A percentile compares a stretch with the other conserved stretches of the same genome.
Conservation (phyloP, 1,140 invertebrate species). For the Caerostris extrusa region DNA sequence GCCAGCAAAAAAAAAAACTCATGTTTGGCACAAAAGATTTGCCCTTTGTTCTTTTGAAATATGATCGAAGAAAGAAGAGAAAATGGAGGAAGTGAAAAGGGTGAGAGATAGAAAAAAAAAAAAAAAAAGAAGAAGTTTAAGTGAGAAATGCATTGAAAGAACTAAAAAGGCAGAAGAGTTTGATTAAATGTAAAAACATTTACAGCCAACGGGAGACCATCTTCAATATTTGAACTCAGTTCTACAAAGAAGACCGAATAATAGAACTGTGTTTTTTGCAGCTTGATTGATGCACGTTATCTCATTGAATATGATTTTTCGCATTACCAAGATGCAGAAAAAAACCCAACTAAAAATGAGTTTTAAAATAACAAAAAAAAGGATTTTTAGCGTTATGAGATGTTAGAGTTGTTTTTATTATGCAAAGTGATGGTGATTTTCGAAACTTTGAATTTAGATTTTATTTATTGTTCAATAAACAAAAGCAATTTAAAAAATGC, state of each 20-base stretch:
- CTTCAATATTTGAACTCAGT: slow-evolving; percentile 74
- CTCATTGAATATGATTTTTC: slow-evolving; percentile 3
- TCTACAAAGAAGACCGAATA: slow-evolving; percentile 50
- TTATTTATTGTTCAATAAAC: too few species aligned
- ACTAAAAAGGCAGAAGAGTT: slow-evolving; percentile 38
- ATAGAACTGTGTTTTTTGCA: slow-evolving; percentile 39
- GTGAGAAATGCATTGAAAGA: slow-evolving; percentile 1
- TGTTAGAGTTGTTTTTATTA: too few species aligned
- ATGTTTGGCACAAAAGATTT: slow-evolving; percentile 51
- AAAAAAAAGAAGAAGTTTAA: not conserved
- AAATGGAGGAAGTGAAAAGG: slow-evolving; percentile 23
- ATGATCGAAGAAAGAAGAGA: slow-evolving; percentile 45
- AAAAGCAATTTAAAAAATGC: too few species aligned
- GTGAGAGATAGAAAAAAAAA: slow-evolving; percentile 8
- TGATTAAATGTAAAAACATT: slow-evolving; percentile 74
- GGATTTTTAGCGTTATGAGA: too few species aligned
- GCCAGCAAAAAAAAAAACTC: slow-evolving; percentile 58
- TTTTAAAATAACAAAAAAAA: too few species aligned
- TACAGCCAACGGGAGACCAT: slow-evolving; percentile 45
- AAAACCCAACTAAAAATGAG: not conserved
- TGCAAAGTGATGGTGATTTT: too few species aligned
- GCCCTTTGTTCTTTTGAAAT: slow-evolving; percentile 71
- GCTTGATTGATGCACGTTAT: slow-evolving; percentile 59
- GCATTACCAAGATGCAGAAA: not conserved
- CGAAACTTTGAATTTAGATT: too few species aligned